Base-by-base conservation (phyloP, 2,113 vertebrate genomes). In the Eira barbara region DNA sequence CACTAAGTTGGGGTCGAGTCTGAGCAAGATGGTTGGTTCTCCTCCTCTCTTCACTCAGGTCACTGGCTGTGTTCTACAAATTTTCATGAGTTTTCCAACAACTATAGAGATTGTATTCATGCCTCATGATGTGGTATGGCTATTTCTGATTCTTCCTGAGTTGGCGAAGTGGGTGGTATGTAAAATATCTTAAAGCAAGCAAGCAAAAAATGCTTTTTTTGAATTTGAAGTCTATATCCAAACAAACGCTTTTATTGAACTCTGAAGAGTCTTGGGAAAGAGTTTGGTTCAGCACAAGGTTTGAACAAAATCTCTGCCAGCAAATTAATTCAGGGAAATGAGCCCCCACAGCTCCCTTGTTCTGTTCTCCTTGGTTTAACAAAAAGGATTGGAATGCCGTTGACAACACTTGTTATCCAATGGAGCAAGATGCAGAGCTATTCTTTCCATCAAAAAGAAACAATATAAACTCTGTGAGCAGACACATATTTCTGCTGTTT, bases 241-340 rank as follows among this genome's bases (percentile, higher is more conserved):
- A 94, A 59, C 59, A 78, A 88, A 97, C 42, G 92, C 34, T 92
- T 97, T 57, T 57, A 59, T 57, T 97, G 96, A 95, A 42, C 73
- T 91, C 74, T 96, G 94, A 92, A 98, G 39, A 74, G 57, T 79
- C 93, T 95, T 76, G 87, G 81, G 93, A 90, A 87, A 85, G 36
- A 89, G 49, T 94, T 95, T 88, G 86, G 73, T 93, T 96, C 61
- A 87, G 21, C 55, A 79, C 34, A 85, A 36, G 63, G 2, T 47
- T 97, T 97, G 78, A 98, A 82, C 67, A 82, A 12, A 89, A 90
- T 47, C 93, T 97, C 36, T 71, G 80, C 65, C 59, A 97, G 25
- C 71, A 96, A 97, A 83, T 94, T 92, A 92, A 90, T 93, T 21
- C n/a, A 49, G 96, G 34, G 95, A 84, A 91, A 20, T 89, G 80